Evolutionary conservation across 2,797 vertebrate species (phyloP).

Genomic region (Smutsia gigantea): DNA sequence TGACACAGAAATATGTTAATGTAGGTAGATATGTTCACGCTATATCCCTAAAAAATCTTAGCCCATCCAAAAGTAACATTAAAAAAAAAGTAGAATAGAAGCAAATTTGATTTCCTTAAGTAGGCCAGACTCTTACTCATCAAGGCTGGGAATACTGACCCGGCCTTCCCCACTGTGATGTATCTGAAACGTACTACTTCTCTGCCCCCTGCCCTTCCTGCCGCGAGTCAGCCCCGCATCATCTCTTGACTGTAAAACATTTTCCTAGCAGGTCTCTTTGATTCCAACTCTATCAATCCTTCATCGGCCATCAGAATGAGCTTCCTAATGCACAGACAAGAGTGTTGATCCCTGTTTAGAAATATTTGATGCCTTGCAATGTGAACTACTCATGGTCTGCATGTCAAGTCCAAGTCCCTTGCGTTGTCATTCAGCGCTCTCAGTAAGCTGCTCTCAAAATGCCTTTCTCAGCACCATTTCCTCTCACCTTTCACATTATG

Average conservation of each 20-base stretch:
- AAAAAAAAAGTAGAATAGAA: neutral
- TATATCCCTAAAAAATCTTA: neutral
- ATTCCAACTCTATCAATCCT: neutral
- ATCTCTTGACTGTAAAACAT: neutral
- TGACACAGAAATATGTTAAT: constrained; percentile 5
- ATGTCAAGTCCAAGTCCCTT: neutral
- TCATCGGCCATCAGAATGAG: neutral
- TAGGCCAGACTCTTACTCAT: neutral
- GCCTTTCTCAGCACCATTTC: neutral
- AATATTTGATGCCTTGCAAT: neutral
- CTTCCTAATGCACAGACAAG: neutral
- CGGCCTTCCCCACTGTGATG: neutral
- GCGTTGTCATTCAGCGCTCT: neutral
- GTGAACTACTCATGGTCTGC: neutral
- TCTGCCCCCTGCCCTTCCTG: neutral
- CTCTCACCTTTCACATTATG: neutral
- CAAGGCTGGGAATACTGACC: neutral
- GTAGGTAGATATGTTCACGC: neutral
- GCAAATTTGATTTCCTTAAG: neutral
- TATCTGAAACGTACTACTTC: neutral
- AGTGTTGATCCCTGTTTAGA: neutral
- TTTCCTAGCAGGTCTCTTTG: neutral
- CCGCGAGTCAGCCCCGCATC: neutral
- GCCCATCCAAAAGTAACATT: constrained; percentile 2
- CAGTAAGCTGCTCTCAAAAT: neutral